phyloP scores from a whole-genome alignment of 2,888 invertebrate genomes.

The Helleia helle region DNA sequence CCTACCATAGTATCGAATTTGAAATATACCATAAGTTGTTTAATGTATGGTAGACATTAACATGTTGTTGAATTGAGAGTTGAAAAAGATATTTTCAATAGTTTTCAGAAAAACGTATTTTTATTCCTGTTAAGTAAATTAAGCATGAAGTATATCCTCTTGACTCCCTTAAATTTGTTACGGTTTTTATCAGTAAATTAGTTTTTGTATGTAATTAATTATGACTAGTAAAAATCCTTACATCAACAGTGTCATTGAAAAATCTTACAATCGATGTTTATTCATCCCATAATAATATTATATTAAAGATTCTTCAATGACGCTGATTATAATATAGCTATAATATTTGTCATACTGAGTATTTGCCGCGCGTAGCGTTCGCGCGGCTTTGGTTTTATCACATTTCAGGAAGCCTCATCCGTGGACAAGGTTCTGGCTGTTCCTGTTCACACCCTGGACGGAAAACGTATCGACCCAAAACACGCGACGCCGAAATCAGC shows the following conservation, averaged over 20 bases:
- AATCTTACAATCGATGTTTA: neutral
- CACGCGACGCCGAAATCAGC: constrained; percentile 94
- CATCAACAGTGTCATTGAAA: constrained; percentile 14
- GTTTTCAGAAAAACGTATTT: constrained; percentile 16
- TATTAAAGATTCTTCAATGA: neutral
- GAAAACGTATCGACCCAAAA: constrained; percentile 95
- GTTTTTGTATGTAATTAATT: constrained; percentile 19
- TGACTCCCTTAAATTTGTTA: constrained; percentile 18
- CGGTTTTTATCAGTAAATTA: constrained; percentile 19
- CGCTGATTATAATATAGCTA: neutral
- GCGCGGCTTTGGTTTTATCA: constrained; percentile 95
- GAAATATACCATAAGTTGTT: constrained; percentile 17
- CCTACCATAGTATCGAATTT: constrained; percentile 16
- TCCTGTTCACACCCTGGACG: constrained; percentile 92
- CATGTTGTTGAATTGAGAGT: constrained; percentile 16
- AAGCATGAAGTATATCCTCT: constrained; percentile 23
- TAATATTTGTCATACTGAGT: constrained; percentile 16
- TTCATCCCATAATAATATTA: neutral
- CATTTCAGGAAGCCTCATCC: constrained; percentile 91
- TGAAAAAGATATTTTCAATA: constrained; percentile 16
- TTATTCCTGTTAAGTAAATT: constrained; percentile 16
- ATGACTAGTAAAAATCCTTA: constrained; percentile 13
- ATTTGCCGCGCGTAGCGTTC: constrained; percentile 83
- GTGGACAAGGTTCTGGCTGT: constrained; percentile 94
- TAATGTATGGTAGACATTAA: constrained; percentile 19